Conservation (phyloP, 2,888 invertebrate genomes). For the Apamea sordens region DNA sequence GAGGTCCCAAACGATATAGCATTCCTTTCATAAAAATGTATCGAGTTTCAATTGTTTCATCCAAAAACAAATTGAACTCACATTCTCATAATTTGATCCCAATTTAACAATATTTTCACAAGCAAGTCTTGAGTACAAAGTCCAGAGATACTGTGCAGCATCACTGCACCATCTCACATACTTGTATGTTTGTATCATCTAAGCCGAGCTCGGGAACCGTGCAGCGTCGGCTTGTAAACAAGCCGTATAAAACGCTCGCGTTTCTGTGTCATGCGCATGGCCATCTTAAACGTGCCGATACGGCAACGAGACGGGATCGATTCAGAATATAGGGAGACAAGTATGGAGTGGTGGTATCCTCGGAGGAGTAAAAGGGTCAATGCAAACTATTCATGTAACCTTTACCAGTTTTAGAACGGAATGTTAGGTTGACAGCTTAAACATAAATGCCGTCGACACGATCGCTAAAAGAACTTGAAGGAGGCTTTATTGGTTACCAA, state of each 20-base stretch:
- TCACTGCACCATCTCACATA: constrained; percentile 49
- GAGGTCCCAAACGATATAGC: no score
- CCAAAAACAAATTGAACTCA: not conserved
- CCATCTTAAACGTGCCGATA: constrained; percentile 28
- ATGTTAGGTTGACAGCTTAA: not conserved
- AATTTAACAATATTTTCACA: constrained; percentile 20
- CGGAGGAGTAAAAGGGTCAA: not conserved
- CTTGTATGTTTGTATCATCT: constrained; percentile 51
- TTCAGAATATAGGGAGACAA: not conserved
- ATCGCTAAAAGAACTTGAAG: not conserved
- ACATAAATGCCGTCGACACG: not conserved
- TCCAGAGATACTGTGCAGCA: constrained; percentile 31
- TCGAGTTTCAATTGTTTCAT: not conserved
- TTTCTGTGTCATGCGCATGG: constrained; percentile 67
- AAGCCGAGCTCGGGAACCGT: constrained; percentile 52
- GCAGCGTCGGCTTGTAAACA: constrained; percentile 66
- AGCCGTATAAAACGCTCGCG: constrained; percentile 65
- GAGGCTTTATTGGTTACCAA: not conserved
- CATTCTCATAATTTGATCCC: not conserved
- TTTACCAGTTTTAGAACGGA: not conserved
- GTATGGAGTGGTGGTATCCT: no score
- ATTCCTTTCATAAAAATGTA: not conserved
- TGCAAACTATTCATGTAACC: not conserved
- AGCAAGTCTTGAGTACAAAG: constrained; percentile 14
- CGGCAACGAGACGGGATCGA: constrained; percentile 49